Base-by-base conservation (phyloP, 2,888 invertebrate species). In the Pollenia labialis region DNA sequence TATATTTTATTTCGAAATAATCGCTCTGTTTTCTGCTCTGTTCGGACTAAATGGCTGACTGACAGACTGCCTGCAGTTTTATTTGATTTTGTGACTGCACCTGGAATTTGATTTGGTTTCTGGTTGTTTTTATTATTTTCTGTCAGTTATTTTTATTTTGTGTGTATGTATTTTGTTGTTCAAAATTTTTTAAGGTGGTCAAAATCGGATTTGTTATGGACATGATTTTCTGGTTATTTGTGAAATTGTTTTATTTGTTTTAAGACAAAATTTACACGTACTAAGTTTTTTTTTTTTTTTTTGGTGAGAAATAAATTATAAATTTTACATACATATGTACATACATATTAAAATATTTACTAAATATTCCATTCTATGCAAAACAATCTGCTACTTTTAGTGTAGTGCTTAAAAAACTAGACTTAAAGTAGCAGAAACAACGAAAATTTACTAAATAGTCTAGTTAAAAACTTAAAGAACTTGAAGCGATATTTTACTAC, bases 81-180 rank as follows among this genome's bases (percentile, higher is more conserved):
- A 62, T 84, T 77, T 84, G 72, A 84, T 81, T 85, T 82, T 87
- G 72, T 88, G 85, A 85, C 88, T 89, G 89, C 89, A 89, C 89
- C 89, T 89, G 89, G 89, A 89, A 88, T 88, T 87, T 83, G 88
- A 87, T 89, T 86, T 89, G 88, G 88, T 85, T 79, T 82, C 54
- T 87, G 82, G 80, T 79, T 85, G 72, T 84, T 68, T 88, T 81
- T 81, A 60, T 60, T 85, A 79, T 82, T 83, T 85, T 85, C 32
- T 88, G 82, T 60, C 68, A 69, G 81, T 81, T 87, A 76, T 72
- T 81, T 74, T 48, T 50, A 16, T 64, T 54, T 50, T 79, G 3
- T 82, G 4, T 23, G 18, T 23, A 1, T 42, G 11, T 18, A 48
- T 68, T 60, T 32, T 42, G 1, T 18, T 62, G 42, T 46, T 69